These are phyloP conservation scores for Tangara arthus DNA, from an alignment of 2,797 vertebrate genomes.

Conservation along the genomic window DNA sequence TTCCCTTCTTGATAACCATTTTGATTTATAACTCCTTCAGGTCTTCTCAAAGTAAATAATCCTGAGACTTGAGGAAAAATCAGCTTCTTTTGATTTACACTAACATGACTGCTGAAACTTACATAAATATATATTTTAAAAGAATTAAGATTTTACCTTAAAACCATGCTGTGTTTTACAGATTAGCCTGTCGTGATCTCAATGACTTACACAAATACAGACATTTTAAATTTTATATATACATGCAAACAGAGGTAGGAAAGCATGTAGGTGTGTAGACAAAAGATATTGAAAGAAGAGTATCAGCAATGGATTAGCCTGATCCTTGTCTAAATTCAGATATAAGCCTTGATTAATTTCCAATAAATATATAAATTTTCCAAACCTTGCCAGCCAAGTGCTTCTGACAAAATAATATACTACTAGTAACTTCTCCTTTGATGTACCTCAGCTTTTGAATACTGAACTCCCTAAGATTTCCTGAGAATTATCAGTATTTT, in stretches of 20 bases:
- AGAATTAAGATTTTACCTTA: neutral
- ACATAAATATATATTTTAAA: neutral
- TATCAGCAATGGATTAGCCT: neutral
- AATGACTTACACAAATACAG: neutral
- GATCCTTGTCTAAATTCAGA: neutral
- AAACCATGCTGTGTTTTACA: neutral
- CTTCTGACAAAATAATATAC: neutral
- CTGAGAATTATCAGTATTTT: neutral
- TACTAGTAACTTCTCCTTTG: neutral
- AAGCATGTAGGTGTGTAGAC: neutral
- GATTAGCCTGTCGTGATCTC: neutral
- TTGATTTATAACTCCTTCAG: neutral
- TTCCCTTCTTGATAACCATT: neutral
- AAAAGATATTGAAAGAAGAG: neutral
- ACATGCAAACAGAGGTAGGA: neutral
- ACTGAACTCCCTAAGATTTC: neutral
- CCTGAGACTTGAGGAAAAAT: neutral
- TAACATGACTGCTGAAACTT: neutral
- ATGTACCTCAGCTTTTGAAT: neutral
- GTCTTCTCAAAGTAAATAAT: neutral
- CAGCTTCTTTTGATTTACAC: neutral
- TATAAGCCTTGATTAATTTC: neutral
- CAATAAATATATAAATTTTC: neutral
- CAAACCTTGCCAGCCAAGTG: neutral
- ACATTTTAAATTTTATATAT: neutral